Base-by-base conservation (phyloP, 2,113 vertebrate species). In the Cyprinodon brontotheroides region DNA sequence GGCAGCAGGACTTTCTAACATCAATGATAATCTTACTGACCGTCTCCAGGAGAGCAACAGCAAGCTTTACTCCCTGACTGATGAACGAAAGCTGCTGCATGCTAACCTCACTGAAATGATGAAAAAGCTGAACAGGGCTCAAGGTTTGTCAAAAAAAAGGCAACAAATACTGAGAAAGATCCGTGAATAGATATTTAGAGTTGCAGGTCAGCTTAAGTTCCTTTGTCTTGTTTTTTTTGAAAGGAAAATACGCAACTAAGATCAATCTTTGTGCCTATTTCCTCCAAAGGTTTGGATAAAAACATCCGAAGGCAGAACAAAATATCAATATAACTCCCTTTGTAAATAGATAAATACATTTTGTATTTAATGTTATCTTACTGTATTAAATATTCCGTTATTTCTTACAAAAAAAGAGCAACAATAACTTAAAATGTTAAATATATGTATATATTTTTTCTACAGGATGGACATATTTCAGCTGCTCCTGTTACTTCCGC, bases 81-180 rank as follows among this genome's bases (percentile, higher is more conserved):
- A 64, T 40, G 84, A 86, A 64, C 75, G 64, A 68, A 40, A 78
- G 40, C 69, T 39, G 47, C 80, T 89, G 61, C 38, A 63, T 1
- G 3, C 7, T 39, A 78, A 2, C 7, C 61, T 82, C 38, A 64
- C 37, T 17, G 0, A 47, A 69, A 3, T 12, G 63, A 48, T 62
- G 1, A 3, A 71, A 68, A 65, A 84, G 61, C 13, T 69, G 17
- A 8, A 65, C 20, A 40, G 13, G 36, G 50, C 68, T 53, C 47
- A 48, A 57, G 1, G 1, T 57, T 48, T 36, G n/a, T 66, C 2
- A 29, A 15, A 72, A 36, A 36, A 43, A 29, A 72, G 13, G 15
- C 17, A 53, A 20, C 6, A 20, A 4, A 13, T 9, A 6, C 7
- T 20, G 0, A 20, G 0, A 14, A 13, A 14, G 11, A 13, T 48